Percentiles rank a stretch among this genome's conserved stretches.
These are phyloP conservation scores for Corythoichthys intestinalis DNA, from an alignment of 2,113 vertebrate species.

Conservation along the genomic window DNA sequence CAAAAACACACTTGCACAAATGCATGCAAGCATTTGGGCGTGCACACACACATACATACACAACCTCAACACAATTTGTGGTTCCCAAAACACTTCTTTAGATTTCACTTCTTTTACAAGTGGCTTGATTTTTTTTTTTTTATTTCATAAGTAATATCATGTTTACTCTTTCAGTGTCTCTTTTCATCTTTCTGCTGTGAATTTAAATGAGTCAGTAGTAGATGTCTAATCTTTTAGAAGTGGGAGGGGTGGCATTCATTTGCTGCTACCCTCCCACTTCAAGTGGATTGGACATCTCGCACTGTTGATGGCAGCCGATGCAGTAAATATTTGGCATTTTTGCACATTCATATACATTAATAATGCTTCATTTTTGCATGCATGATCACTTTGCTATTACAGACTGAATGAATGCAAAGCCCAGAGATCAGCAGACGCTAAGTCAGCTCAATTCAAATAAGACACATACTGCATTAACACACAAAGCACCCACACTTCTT, in stretches of 20 bases:
- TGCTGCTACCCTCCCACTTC: no score
- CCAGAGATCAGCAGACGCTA: conserved; percentile 12
- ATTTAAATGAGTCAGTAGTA: no score
- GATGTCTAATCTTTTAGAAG: no score
- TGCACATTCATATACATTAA: conserved; percentile 6
- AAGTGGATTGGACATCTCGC: no score
- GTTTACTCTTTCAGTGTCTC: no score
- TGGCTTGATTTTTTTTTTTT: not conserved
- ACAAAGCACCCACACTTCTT: conserved; percentile 65
- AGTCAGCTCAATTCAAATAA: conserved; percentile 21
- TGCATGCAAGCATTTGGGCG: not conserved
- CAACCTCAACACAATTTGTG: not conserved
- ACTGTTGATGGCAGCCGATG: no score
- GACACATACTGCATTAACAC: conserved; percentile 46
- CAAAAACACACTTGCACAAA: conserved; percentile 13
- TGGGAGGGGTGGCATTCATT: no score
- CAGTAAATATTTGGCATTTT: conserved; percentile 12
- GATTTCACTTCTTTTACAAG: not conserved
- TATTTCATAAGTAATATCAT: no score
- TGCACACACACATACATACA: conserved; percentile 3
- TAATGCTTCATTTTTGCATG: not conserved
- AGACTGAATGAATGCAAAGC: conserved; percentile 7
- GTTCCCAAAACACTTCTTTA: not conserved
- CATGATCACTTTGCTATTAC: not conserved
- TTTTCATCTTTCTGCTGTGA: no score